Conservation (phyloP, 2,113 vertebrate species). For the Phyllopteryx taeniolatus region DNA sequence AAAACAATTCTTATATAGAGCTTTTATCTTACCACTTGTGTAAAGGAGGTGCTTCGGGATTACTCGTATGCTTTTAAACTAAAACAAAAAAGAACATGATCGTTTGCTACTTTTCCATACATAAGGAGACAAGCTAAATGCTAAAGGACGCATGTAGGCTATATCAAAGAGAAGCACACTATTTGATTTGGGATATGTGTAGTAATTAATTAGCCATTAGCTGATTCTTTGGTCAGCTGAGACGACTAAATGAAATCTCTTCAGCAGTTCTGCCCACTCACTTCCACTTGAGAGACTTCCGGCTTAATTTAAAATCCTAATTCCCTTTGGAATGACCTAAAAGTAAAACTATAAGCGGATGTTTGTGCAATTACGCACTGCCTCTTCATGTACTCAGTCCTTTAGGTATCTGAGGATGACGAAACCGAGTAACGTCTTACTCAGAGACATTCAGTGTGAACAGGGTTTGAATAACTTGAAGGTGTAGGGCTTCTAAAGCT, state of each 20-base stretch:
- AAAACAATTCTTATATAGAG: conserved; percentile 13
- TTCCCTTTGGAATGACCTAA: conserved; percentile 40
- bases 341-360: conserved; percentile 40
- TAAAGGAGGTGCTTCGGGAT: neutral
- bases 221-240: conserved; percentile 59
- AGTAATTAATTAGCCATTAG: conserved; percentile 69
- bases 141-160: conserved; percentile 40
- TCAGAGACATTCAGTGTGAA: neutral
- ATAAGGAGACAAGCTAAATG: conserved; percentile 28
- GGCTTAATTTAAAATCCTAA: conserved; percentile 53
- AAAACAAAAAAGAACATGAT: conserved; percentile 15
- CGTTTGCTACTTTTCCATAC: neutral
- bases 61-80: conserved; percentile 6
- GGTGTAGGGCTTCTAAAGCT: too few species aligned
- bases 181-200: conserved; percentile 51
- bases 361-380: conserved; percentile 41
- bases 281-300: conserved; percentile 16
- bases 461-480: too few species aligned
- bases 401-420: conserved; percentile 12
- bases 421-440: conserved; percentile 9
- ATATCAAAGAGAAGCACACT: conserved; percentile 40
- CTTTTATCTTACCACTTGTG: conserved; percentile 2
- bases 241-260: conserved; percentile 52
- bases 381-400: conserved; percentile 7
- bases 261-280: conserved; percentile 46